Evolutionary conservation across 2,888 invertebrate species (phyloP).

Genomic region (Notodonta ziczac): DNA sequence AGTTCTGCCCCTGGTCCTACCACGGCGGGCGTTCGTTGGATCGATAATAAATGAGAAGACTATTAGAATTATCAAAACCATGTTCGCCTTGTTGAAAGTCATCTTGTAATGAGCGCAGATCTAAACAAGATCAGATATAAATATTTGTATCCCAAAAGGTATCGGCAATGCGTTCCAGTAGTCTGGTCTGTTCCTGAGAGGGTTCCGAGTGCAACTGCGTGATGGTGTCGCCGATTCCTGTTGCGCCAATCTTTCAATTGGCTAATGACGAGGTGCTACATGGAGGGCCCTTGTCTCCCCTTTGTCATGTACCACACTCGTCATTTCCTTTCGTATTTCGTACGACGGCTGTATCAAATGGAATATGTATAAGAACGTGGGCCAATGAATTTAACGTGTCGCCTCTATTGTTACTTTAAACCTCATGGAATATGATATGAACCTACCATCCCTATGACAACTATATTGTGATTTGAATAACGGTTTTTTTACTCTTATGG

Average conservation of each 20-base stretch:
- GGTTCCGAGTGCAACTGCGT: conserved; percentile 58
- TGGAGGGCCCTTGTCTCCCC: conserved; percentile 77
- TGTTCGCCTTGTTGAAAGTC: conserved; percentile 53
- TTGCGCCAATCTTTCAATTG: conserved; percentile 77
- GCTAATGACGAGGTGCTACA: conserved; percentile 72
- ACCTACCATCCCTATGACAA: no score
- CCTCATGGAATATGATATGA: no score
- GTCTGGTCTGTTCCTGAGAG: conserved; percentile 51
- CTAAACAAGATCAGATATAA: conserved; percentile 4
- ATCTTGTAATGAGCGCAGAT: conserved; percentile 40
- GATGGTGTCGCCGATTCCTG: conserved; percentile 50
- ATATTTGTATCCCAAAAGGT: conserved; percentile 17
- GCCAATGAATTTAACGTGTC: conserved; percentile 27
- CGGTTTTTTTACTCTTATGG: no score
- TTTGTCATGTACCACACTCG: conserved; percentile 58
- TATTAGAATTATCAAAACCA: conserved; percentile 51
- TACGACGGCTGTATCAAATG: conserved; percentile 46
- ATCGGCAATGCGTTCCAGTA: conserved; percentile 16
- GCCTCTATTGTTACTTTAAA: background rate
- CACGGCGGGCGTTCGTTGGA: conserved; percentile 85
- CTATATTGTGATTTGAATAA: no score
- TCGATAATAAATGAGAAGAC: conserved; percentile 53
- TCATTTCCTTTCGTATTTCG: conserved; percentile 70
- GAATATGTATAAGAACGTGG: conserved; percentile 37
- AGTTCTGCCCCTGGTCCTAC: conserved; percentile 88